These are phyloP conservation scores for Coccyzus lansbergi DNA, from an alignment of 2,797 vertebrate species.

Conservation along the genomic window DNA sequence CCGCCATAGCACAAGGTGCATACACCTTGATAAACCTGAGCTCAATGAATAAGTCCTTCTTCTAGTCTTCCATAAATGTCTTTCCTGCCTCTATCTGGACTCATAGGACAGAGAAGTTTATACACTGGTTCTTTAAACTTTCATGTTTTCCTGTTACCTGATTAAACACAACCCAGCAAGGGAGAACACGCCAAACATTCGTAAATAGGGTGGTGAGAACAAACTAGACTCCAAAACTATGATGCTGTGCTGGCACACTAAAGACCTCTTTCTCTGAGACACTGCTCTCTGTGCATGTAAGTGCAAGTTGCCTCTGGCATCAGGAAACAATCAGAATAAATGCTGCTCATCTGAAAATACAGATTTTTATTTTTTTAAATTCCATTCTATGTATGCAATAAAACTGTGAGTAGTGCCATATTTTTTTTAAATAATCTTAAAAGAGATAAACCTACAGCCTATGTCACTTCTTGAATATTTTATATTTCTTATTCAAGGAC, in stretches of 20 bases:
- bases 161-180: neutral
- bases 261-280: neutral
- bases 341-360: neutral
- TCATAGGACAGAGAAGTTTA: neutral
- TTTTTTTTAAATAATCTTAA: neutral
- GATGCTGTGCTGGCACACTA: neutral
- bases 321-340: neutral
- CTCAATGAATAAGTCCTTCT: neutral
- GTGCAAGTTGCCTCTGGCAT: neutral
- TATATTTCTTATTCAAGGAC: neutral
- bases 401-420: neutral
- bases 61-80: neutral
- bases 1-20: rapidly evolving
- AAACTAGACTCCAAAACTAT: neutral
- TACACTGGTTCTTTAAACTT: neutral
- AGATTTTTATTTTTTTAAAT: neutral
- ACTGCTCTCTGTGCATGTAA: neutral
- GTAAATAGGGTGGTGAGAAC: neutral
- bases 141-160: neutral
- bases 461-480: neutral
- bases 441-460: neutral
- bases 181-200: rapidly evolving
- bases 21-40: neutral
- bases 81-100: neutral
- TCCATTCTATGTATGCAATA: neutral